phyloP scores from a whole-genome alignment of 2,888 invertebrate genomes.

The Pandemis cinnamomeana region DNA sequence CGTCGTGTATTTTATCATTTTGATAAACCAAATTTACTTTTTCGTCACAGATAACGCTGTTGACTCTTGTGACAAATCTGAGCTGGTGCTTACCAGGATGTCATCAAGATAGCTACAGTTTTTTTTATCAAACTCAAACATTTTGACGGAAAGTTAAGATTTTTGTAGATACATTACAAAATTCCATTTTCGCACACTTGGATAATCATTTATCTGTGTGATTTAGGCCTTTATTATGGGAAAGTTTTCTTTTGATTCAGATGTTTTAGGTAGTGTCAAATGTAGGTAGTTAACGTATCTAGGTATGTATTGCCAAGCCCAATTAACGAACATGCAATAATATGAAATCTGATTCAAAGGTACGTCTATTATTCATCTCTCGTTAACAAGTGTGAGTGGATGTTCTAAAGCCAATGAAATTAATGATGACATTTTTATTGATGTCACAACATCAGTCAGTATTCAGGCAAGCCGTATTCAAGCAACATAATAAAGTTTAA shows the following conservation, averaged over 20 bases:
- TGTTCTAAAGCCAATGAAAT: slow-evolving; percentile 39
- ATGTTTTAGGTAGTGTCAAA: background rate
- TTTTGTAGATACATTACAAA: background rate
- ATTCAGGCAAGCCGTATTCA: slow-evolving; percentile 42
- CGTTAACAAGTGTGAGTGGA: slow-evolving; percentile 34
- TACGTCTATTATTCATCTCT: slow-evolving; percentile 33
- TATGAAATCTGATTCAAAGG: slow-evolving; percentile 26
- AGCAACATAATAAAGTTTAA: slow-evolving; percentile 48
- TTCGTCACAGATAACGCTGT: slow-evolving; percentile 72
- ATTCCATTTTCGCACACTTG: slow-evolving; percentile 4
- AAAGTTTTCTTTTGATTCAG: background rate
- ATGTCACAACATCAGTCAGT: slow-evolving; percentile 51
- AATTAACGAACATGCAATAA: slow-evolving; percentile 21
- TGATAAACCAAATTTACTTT: slow-evolving; percentile 68
- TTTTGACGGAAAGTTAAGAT: slow-evolving; percentile 46
- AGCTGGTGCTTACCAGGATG: slow-evolving; percentile 75
- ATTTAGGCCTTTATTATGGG: background rate
- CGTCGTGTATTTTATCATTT: slow-evolving; percentile 59
- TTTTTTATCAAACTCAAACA: slow-evolving; percentile 55
- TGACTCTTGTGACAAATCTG: slow-evolving; percentile 69
- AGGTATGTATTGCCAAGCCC: slow-evolving; percentile 13
- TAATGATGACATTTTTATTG: slow-evolving; percentile 45
- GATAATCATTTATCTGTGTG: background rate
- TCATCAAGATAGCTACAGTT: slow-evolving; percentile 60
- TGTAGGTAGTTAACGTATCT: slow-evolving; percentile 1